Evolutionary conservation across 2,888 invertebrate genomes (phyloP).

Genomic region (Sipunculus nudus): DNA sequence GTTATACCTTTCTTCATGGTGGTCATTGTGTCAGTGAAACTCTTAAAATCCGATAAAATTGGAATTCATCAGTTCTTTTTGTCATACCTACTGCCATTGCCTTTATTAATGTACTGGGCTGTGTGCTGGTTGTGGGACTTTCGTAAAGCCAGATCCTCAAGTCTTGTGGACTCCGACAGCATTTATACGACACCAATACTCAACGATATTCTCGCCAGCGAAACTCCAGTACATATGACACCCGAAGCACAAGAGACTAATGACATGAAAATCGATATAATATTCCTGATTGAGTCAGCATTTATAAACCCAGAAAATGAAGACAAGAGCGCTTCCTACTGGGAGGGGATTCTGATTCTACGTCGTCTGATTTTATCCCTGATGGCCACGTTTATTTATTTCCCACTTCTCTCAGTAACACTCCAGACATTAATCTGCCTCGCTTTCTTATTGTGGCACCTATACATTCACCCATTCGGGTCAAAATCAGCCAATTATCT

Average conservation of each 20-base stretch:
- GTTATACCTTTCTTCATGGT: constrained; percentile 19
- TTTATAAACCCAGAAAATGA: constrained; percentile 6
- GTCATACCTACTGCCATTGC: constrained; percentile 22
- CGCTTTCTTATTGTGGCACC: constrained; percentile 14
- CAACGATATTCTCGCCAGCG: too few species aligned
- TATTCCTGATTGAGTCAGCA: constrained; percentile 11
- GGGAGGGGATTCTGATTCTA: constrained; percentile 20
- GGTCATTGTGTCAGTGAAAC: constrained; percentile 10
- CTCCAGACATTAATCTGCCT: constrained; percentile 14
- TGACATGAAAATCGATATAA: constrained; percentile 5
- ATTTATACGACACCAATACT: too few species aligned
- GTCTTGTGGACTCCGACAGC: too few species aligned
- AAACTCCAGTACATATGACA: not conserved
- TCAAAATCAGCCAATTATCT: constrained; percentile 14
- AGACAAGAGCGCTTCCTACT: constrained; percentile 1
- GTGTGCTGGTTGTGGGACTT: too few species aligned
- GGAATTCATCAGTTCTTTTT: constrained; percentile 11
- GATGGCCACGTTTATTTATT: not conserved
- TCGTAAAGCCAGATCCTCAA: too few species aligned
- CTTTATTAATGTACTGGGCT: constrained; percentile 22
- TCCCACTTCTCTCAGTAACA: constrained; percentile 7
- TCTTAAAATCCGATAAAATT: constrained; percentile 4
- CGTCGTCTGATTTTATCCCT: constrained; percentile 8
- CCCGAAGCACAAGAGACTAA: not conserved
- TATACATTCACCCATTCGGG: constrained; percentile 6